These are phyloP conservation scores for Morinoia aosen DNA, from an alignment of 2,888 invertebrate genomes.

Conservation along the genomic window DNA sequence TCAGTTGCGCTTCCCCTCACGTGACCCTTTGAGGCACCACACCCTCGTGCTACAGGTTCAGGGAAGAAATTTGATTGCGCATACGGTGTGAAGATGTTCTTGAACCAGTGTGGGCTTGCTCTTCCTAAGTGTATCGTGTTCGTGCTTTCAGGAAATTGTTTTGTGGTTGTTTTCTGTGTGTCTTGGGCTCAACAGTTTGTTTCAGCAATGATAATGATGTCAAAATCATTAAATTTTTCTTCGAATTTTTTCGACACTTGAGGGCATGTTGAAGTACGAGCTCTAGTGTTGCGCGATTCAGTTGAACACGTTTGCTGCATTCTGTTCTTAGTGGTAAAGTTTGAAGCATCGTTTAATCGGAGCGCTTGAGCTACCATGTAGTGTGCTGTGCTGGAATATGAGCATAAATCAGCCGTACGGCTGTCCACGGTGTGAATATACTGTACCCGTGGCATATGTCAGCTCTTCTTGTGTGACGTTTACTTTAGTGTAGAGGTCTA, in stretches of 20 bases:
- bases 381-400: background rate
- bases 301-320: background rate
- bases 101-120: background rate
- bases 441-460: background rate
- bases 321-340: background rate
- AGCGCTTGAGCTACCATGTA: background rate
- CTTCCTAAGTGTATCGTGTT: background rate
- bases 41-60: background rate
- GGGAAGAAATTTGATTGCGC: background rate
- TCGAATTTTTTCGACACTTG: background rate
- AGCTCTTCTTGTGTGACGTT: background rate
- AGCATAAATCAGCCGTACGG: background rate
- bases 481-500: background rate
- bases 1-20: background rate
- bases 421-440: background rate
- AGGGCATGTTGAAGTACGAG: background rate
- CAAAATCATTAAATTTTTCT: background rate
- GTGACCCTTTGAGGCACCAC: no score
- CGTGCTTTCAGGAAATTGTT: background rate
- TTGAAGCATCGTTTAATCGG: background rate
- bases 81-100: background rate
- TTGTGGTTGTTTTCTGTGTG: background rate
- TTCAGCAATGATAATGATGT: background rate
- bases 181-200: background rate
- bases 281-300: background rate